Evolutionary conservation across 2,888 invertebrate genomes (phyloP), one percentile per base, ranked within the genome.

Genomic region (Lepeophtheirus nordmannii): DNA sequence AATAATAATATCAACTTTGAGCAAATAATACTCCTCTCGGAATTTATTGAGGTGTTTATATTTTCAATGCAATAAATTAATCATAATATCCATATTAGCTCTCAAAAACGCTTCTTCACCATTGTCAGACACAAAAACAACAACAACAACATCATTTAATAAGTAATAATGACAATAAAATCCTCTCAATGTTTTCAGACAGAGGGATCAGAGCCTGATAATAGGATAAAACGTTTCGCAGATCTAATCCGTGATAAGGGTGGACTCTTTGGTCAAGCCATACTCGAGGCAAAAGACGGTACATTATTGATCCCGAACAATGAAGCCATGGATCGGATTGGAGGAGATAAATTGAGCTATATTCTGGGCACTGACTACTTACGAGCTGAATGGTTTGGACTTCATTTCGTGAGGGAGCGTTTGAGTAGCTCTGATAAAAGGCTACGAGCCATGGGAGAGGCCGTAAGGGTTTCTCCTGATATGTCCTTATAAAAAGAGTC

Each of bases 231-330:
- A 77, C 85, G 85, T 75, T 89, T 91, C 76, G 86, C 86, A 75
- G 83, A 86, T 74, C 84, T 85, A 65, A 86, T 91, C 69, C 81
- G 84, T 77, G 85, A 87, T 72, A 70, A 72, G 62, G 88, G 86
- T 9, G 82, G 83, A 67, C 84, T 85, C 70, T 87, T 88, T 73
- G 80, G 87, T 74, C 81, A 81, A 68, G 83, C 82, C 69, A 82
- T 89, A 40, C 84, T 81, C 67, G 77, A 80, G 68, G 81, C 83
- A 69, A 82, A 82, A 67, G 85, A 87, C 71, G 81, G 89, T 30
- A 92, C 92, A 3, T 80, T 92, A 67, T 87, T 92, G 74, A 90
- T 89, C 1, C 92, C 92, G 0, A 88, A 87, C 72, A 91, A 92
- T 74, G 85, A 85, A 69, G 91, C 91, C 14, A 86, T 89, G 83